Percentiles rank a stretch among this genome's conserved stretches.
phyloP scores from a whole-genome alignment of 2,888 invertebrate species.

The Ophion slaviceki region DNA sequence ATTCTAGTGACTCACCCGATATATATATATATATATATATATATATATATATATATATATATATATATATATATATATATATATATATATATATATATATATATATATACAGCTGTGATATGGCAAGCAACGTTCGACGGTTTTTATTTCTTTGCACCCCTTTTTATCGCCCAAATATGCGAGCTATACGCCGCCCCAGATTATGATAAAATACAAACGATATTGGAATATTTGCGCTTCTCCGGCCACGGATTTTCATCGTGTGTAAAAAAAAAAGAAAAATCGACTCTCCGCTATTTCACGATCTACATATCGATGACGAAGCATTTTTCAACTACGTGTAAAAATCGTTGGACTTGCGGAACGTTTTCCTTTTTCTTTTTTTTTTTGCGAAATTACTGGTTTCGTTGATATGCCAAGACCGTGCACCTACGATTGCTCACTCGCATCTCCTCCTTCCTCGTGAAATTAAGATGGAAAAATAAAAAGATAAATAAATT shows the following conservation, averaged over 20 bases:
- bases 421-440: slow-evolving; percentile 50
- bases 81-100: too few species aligned
- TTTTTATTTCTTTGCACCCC: background rate
- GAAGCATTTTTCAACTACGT: slow-evolving; percentile 34
- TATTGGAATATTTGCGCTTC: slow-evolving; percentile 31
- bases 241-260: slow-evolving; percentile 7
- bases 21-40: too few species aligned
- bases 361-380: slow-evolving; percentile 15
- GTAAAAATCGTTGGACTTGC: slow-evolving; percentile 26
- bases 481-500: slow-evolving; percentile 18
- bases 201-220: slow-evolving; percentile 35
- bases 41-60: too few species aligned
- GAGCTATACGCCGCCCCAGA: slow-evolving; percentile 46
- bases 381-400: slow-evolving; percentile 31
- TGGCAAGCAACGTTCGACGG: slow-evolving; percentile 29
- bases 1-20: too few species aligned
- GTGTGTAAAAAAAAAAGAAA: background rate
- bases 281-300: background rate
- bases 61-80: too few species aligned
- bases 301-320: slow-evolving; percentile 30
- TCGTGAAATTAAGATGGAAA: slow-evolving; percentile 23
- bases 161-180: slow-evolving; percentile 55
- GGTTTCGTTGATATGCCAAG: slow-evolving; percentile 68
- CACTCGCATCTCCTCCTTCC: slow-evolving; percentile 17
- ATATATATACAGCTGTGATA: slow-evolving; percentile 5